phyloP scores from a whole-genome alignment of 2,113 vertebrate species.

The Lepidothrix coronata region DNA sequence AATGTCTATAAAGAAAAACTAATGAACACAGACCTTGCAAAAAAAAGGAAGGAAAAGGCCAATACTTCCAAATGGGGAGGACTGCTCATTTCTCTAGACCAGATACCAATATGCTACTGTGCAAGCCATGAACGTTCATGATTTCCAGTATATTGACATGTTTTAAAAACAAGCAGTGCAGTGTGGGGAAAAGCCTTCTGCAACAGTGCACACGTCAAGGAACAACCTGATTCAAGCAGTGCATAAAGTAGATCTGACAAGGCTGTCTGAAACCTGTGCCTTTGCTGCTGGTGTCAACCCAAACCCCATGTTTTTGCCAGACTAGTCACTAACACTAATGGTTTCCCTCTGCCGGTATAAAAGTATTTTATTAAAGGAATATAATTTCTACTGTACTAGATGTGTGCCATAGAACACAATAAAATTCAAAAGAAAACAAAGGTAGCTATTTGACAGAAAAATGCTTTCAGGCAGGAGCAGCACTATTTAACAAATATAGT shows the following conservation, averaged over 20 bases:
- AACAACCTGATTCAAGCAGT: not conserved
- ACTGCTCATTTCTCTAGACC: not conserved
- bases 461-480: not conserved
- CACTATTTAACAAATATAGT: not conserved
- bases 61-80: not conserved
- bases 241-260: not conserved
- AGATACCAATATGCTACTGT: slow-evolving; percentile 29
- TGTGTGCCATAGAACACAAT: not conserved
- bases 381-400: not conserved
- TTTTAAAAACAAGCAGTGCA: slow-evolving; percentile 28
- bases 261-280: not conserved
- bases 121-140: slow-evolving; percentile 9
- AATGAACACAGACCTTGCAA: not conserved
- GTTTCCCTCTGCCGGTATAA: not conserved
- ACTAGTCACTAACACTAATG: not conserved
- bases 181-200: slow-evolving; percentile 45
- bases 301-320: not conserved
- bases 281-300: not conserved
- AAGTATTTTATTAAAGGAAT: not conserved
- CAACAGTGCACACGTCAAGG: not conserved
- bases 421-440: not conserved
- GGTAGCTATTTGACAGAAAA: not conserved
- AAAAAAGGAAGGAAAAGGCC: not conserved
- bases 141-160: not conserved
- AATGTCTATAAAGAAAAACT: not conserved